These are phyloP conservation scores for Delichon dasypus DNA, from an alignment of 2,797 vertebrate species.

Conservation along the genomic window DNA sequence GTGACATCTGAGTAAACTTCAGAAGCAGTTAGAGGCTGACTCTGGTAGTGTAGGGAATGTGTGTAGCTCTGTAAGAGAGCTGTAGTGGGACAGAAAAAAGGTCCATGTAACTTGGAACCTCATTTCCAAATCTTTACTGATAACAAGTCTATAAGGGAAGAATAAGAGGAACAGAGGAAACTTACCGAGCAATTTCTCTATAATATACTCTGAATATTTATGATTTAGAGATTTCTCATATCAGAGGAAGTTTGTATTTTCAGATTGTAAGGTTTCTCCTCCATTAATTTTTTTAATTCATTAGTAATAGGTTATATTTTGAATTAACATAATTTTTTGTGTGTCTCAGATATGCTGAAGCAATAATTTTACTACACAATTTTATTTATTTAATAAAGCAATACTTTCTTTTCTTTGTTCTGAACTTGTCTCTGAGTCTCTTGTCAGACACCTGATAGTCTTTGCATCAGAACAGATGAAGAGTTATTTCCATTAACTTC, in stretches of 20 bases:
- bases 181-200: not conserved
- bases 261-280: not conserved
- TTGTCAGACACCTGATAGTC: not conserved
- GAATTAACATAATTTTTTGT: not conserved
- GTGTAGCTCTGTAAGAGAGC: not conserved
- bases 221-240: not conserved
- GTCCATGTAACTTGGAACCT: not conserved
- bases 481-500: not conserved
- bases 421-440: not conserved
- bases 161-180: not conserved
- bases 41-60: not conserved
- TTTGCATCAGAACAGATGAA: not conserved
- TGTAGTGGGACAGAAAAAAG: not conserved
- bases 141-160: not conserved
- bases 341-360: not conserved
- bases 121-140: not conserved
- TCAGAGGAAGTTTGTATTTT: not conserved
- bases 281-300: not conserved
- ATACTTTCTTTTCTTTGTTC: not conserved
- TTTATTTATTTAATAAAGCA: not conserved
- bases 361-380: not conserved
- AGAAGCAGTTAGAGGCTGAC: not conserved
- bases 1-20: not conserved
- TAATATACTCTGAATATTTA: not conserved
- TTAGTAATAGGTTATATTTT: not conserved